These are phyloP conservation scores for Eupithecia centaureata DNA, from an alignment of 2,888 invertebrate species.

Conservation along the genomic window DNA sequence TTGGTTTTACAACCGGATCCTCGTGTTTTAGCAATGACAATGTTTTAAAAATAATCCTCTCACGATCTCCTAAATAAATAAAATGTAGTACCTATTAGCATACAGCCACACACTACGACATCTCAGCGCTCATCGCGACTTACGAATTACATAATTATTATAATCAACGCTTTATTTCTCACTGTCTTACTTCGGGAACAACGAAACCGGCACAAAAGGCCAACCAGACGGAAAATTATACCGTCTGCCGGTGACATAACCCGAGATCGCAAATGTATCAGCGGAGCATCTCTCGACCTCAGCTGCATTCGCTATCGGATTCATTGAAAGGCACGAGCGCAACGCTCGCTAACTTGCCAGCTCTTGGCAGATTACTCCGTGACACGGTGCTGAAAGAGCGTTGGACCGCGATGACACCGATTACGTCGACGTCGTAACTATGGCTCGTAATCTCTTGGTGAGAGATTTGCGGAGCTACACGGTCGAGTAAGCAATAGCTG, in stretches of 20 bases:
- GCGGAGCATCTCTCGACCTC: constrained; percentile 60
- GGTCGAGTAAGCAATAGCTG: constrained; percentile 53
- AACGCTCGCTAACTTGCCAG: constrained; percentile 55
- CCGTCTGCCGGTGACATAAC: constrained; percentile 67
- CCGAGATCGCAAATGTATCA: constrained; percentile 58
- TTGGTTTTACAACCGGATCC: constrained; percentile 13
- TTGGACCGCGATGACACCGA: constrained; percentile 53
- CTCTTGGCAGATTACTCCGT: constrained; percentile 46
- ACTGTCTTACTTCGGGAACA: constrained; percentile 56
- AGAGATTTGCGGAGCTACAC: constrained; percentile 53
- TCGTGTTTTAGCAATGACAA: constrained; percentile 16
- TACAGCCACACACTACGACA: constrained; percentile 35
- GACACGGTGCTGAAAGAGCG: constrained; percentile 46
- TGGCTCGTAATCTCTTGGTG: constrained; percentile 38
- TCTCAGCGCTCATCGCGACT: constrained; percentile 34
- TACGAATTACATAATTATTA: constrained; percentile 49
- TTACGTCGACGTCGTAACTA: constrained; percentile 40
- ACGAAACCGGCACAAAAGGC: constrained; percentile 57
- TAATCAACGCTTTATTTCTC: constrained; percentile 50
- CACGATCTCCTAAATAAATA: constrained; percentile 20
- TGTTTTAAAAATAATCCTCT: constrained; percentile 4
- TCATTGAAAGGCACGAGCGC: constrained; percentile 56
- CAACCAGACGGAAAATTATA: constrained; percentile 72
- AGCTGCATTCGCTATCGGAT: constrained; percentile 64
- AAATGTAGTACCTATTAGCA: constrained; percentile 30